Evolutionary conservation across 1,140 invertebrate species (phyloP).

Genomic region (Drosophila subpulchrella): DNA sequence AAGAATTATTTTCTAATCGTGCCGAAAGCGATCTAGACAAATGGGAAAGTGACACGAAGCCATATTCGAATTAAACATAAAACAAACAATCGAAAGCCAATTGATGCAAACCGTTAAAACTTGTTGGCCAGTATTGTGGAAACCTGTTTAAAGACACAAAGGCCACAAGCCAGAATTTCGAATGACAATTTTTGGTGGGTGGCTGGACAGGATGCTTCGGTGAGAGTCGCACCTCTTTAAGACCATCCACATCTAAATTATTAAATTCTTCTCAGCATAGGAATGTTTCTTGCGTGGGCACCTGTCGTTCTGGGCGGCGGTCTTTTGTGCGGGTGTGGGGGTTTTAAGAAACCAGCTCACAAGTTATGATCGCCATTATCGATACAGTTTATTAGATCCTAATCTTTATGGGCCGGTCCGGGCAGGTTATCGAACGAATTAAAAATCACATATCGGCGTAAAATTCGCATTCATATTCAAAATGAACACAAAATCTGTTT

Average conservation of each 20-base stretch:
- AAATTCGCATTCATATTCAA: slow-evolving; percentile 61
- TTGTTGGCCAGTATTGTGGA: slow-evolving; percentile 21
- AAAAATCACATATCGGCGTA: slow-evolving; percentile 30
- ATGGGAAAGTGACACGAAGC: slow-evolving; percentile 35
- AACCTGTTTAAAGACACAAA: slow-evolving; percentile 35
- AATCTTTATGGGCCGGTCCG: slow-evolving; percentile 62
- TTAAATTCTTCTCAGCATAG: slow-evolving; percentile 34
- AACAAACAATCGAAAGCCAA: slow-evolving; percentile 50
- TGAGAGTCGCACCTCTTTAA: slow-evolving; percentile 13
- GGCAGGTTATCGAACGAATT: slow-evolving; percentile 44
- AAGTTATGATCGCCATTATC: slow-evolving; percentile 67
- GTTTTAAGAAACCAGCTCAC: slow-evolving; percentile 32
- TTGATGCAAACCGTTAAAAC: slow-evolving; percentile 51
- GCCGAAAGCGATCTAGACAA: slow-evolving; percentile 34
- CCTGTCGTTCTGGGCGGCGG: background rate
- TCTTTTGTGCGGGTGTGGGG: background rate
- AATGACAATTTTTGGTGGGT: slow-evolving; percentile 39
- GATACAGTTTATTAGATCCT: slow-evolving; percentile 74
- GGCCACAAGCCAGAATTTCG: slow-evolving; percentile 25
- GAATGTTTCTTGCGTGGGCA: slow-evolving; percentile 46
- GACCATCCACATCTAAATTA: slow-evolving; percentile 1
- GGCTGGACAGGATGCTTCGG: slow-evolving; percentile 24
- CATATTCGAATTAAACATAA: slow-evolving; percentile 39
- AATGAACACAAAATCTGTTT: slow-evolving; percentile 34
- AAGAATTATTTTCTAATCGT: slow-evolving; percentile 24